phyloP scores from a whole-genome alignment of 23 tunicate genomes.

The Trididemnum nubilum region DNA sequence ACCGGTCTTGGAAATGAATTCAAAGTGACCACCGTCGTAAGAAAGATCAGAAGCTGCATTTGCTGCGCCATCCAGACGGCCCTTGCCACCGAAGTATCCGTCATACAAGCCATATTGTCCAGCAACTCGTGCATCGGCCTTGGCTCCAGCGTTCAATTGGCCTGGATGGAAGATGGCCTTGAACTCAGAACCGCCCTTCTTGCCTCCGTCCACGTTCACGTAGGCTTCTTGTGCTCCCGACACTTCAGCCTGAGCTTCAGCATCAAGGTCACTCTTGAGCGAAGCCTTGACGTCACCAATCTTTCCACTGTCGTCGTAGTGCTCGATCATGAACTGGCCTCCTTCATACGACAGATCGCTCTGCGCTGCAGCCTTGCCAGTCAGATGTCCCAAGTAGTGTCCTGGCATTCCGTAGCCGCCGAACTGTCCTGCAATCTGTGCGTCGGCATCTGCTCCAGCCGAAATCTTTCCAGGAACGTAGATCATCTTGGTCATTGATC shows the following conservation, averaged over 20 bases:
- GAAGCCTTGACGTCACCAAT: conserved; percentile 6
- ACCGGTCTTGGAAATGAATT: conserved; percentile 25
- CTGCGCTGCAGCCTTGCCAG: conserved; percentile 10
- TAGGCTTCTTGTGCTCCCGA: conserved; percentile 3
- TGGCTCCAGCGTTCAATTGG: background rate
- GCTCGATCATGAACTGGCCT: background rate
- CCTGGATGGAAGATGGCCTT: conserved; percentile 16
- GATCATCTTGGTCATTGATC: background rate
- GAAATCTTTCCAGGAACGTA: conserved; percentile 8
- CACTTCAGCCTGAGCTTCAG: background rate
- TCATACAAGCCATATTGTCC: conserved; percentile 4
- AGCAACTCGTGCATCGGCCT: background rate
- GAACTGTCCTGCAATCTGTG: conserved; percentile 4
- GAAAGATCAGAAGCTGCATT: background rate
- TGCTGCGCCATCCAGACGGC: background rate
- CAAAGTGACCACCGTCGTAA: background rate
- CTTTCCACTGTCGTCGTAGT: conserved; percentile 1
- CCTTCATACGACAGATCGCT: conserved; percentile 7
- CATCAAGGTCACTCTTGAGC: conserved; percentile 11
- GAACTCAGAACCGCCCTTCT: conserved; percentile 1
- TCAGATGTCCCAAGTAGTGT: background rate
- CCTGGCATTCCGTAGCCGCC: conserved; percentile 10
- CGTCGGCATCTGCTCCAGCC: conserved; percentile 11
- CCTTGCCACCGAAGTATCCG: conserved; percentile 25
- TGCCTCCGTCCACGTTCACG: conserved; percentile 24